These are phyloP conservation scores for Silurus aristotelis DNA, from an alignment of 2,797 vertebrate genomes.

Conservation along the genomic window DNA sequence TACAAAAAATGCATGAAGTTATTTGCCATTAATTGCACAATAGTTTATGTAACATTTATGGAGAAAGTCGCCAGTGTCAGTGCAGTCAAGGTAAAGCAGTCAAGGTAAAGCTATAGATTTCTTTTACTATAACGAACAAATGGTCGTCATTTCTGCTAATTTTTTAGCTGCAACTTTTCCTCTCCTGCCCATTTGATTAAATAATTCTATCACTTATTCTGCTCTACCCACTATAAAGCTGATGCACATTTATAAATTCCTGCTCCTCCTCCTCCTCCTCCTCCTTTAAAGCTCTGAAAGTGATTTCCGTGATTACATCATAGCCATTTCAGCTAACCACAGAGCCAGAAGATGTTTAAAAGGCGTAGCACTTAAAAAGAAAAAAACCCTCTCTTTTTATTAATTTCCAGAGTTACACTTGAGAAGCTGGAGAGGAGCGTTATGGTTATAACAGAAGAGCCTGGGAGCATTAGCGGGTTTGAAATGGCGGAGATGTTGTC, in stretches of 20 bases:
- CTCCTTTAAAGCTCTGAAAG: background rate
- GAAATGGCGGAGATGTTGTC: conserved; percentile 16
- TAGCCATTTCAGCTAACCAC: conserved; percentile 7
- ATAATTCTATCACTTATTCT: background rate
- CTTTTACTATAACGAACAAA: background rate
- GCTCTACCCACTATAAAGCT: background rate
- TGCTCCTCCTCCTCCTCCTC: background rate
- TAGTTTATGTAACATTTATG: background rate
- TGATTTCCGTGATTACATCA: conserved; percentile 6
- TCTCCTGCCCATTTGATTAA: background rate
- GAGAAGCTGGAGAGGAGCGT: background rate
- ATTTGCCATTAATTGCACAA: background rate
- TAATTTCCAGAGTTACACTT: background rate
- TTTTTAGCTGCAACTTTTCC: too few relatives aligned
- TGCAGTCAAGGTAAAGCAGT: background rate
- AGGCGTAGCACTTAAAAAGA: background rate
- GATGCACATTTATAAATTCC: background rate
- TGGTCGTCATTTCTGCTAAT: background rate
- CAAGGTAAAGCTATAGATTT: background rate
- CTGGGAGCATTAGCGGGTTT: background rate
- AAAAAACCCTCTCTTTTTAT: background rate
- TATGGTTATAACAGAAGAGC: background rate
- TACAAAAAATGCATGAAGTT: background rate
- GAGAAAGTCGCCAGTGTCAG: background rate
- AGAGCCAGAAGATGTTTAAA: background rate